These are phyloP conservation scores for Actinernus sp. DNA, from an alignment of 92 coral and sea anemone genomes.

Conservation along the genomic window DNA sequence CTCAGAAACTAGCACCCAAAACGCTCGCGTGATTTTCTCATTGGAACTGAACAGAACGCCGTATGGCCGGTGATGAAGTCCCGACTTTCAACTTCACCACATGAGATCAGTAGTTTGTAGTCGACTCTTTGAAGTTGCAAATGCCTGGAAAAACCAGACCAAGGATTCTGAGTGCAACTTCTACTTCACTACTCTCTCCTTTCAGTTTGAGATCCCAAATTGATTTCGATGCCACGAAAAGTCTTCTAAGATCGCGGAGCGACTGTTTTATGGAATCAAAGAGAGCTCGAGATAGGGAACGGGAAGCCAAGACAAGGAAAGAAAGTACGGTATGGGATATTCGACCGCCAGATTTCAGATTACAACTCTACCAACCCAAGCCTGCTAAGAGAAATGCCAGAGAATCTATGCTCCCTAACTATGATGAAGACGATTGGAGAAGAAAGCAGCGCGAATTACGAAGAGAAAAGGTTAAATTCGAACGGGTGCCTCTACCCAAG, in stretches of 20 bases:
- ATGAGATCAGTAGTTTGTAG: too few species aligned
- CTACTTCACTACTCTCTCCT: constrained; percentile 46
- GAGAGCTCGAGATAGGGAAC: constrained; percentile 52
- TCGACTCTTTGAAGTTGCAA: too few species aligned
- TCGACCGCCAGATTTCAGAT: constrained; percentile 84
- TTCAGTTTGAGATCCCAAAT: constrained; percentile 68
- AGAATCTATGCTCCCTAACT: constrained; percentile 73
- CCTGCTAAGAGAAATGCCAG: constrained; percentile 71
- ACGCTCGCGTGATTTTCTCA: too few species aligned
- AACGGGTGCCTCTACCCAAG: constrained; percentile 82
- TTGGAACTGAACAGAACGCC: too few species aligned
- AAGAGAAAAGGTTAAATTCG: constrained; percentile 63
- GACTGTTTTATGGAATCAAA: constrained; percentile 82
- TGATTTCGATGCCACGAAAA: constrained; percentile 77
- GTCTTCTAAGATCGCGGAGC: constrained; percentile 92
- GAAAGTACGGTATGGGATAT: constrained; percentile 77
- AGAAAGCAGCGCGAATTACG: constrained; percentile 44
- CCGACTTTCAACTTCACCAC: too few species aligned
- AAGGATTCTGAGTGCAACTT: constrained; percentile 38
- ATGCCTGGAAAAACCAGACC: constrained; percentile 67
- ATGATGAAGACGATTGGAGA: constrained; percentile 78
- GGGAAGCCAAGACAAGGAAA: constrained; percentile 6
- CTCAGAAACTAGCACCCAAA: too few species aligned
- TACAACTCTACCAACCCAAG: constrained; percentile 82
- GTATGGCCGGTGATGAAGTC: too few species aligned